Conservation (phyloP, 2,888 invertebrate genomes). For the Ectobius pallidus region DNA sequence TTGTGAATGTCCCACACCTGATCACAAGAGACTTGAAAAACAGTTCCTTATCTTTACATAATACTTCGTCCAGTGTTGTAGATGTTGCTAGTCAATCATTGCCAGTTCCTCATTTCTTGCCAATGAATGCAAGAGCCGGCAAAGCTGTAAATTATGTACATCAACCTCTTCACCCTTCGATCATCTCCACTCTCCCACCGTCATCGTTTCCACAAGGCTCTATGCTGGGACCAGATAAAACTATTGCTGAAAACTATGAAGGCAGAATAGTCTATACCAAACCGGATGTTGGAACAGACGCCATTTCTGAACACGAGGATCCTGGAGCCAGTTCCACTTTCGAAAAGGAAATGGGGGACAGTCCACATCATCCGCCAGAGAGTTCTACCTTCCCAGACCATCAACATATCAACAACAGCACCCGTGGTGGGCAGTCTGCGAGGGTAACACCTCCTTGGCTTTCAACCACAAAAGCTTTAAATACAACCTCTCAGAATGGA, state of each 20-base stretch:
- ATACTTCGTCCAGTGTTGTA: not conserved
- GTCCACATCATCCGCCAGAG: slow-evolving; percentile 15
- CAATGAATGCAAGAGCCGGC: not conserved
- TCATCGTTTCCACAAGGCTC: too few relatives aligned
- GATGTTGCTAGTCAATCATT: slow-evolving; percentile 24
- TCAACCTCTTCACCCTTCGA: not conserved
- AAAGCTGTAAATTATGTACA: slow-evolving; percentile 5
- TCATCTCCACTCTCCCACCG: not conserved
- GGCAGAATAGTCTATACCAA: not conserved
- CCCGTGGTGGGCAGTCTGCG: not conserved
- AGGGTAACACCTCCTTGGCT: not conserved
- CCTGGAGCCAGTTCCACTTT: not conserved
- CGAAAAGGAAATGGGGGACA: slow-evolving; percentile 24
- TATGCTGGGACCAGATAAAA: not conserved
- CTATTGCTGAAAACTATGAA: not conserved
- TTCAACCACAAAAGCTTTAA: not conserved
- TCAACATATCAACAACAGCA: too few relatives aligned
- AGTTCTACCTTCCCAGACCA: too few relatives aligned
- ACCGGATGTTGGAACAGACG: too few relatives aligned
- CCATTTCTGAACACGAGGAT: not conserved
- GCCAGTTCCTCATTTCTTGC: not conserved
- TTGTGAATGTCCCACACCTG: slow-evolving; percentile 5
- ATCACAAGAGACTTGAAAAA: slow-evolving; percentile 29
- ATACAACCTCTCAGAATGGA: slow-evolving; percentile 3
- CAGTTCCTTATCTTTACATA: not conserved